A percentile compares a stretch with the other conserved stretches of the same genome.
Conservation (phyloP, 1,140 invertebrate species). For the Hermetia illucens region DNA sequence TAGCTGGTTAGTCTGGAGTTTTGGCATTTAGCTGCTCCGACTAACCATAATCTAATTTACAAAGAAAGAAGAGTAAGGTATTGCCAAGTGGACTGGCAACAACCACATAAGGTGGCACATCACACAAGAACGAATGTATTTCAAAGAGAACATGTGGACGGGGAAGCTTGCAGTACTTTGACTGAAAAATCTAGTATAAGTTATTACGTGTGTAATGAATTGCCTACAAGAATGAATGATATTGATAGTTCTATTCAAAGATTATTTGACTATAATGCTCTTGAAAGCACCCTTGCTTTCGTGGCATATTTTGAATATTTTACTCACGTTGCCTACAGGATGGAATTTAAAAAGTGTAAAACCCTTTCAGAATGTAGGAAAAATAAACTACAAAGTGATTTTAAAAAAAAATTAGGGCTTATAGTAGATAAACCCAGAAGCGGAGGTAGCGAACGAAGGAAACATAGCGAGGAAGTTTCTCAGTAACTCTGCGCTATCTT, state of each 20-base stretch:
- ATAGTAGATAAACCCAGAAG: conserved; percentile 11
- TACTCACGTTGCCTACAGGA: conserved; percentile 12
- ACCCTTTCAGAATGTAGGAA: too few relatives aligned
- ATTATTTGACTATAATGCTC: conserved; percentile 3
- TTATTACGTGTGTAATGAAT: conserved; percentile 6
- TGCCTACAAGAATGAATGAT: background rate
- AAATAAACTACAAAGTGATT: too few relatives aligned
- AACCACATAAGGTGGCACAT: too few relatives aligned
- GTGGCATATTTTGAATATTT: conserved; percentile 14
- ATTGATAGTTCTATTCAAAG: too few relatives aligned
- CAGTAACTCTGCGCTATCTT: conserved; percentile 13
- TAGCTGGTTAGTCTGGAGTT: too few relatives aligned
- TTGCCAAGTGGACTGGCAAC: too few relatives aligned
- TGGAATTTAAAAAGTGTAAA: conserved; percentile 14
- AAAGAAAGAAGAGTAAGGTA: too few relatives aligned
- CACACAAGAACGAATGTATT: too few relatives aligned
- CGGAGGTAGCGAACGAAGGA: conserved; percentile 20
- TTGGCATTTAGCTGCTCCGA: too few relatives aligned
- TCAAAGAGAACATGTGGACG: conserved; percentile 11
- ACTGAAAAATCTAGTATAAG: conserved; percentile 5
- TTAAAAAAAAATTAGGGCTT: conserved; percentile 5
- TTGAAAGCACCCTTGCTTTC: conserved; percentile 12
- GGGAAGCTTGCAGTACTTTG: conserved; percentile 9
- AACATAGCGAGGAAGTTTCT: conserved; percentile 27
- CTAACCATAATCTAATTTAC: too few relatives aligned